These are phyloP conservation scores for Cordilura impudica DNA, from an alignment of 2,888 invertebrate genomes.

Conservation along the genomic window DNA sequence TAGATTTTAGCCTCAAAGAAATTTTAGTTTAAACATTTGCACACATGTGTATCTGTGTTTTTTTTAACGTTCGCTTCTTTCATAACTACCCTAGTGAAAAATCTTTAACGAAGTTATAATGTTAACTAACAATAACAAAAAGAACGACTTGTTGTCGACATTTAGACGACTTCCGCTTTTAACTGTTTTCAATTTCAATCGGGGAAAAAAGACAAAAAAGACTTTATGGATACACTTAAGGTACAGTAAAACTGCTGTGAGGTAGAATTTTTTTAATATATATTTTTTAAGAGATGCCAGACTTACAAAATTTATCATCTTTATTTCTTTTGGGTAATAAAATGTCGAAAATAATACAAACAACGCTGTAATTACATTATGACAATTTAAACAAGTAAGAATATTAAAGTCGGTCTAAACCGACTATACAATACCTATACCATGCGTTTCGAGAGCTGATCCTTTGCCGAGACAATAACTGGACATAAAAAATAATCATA, in stretches of 20 bases:
- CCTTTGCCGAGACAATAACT: too few relatives aligned
- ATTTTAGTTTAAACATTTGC: constrained; percentile 19
- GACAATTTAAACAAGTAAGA: too few relatives aligned
- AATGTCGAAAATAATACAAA: too few relatives aligned
- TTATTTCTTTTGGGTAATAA: too few relatives aligned
- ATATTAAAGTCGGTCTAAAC: too few relatives aligned
- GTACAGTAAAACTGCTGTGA: not conserved
- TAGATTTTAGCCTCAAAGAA: not conserved
- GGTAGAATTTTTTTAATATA: constrained; percentile 24
- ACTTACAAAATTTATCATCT: not conserved
- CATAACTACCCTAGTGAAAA: constrained; percentile 11
- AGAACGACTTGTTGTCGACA: constrained; percentile 56
- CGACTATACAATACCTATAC: too few relatives aligned
- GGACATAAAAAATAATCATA: too few relatives aligned
- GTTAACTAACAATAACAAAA: constrained; percentile 1
- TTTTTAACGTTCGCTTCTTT: not conserved
- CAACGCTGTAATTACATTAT: too few relatives aligned
- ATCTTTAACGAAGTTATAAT: constrained; percentile 41
- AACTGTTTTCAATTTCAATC: constrained; percentile 54
- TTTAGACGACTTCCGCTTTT: constrained; percentile 61
- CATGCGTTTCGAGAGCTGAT: too few relatives aligned
- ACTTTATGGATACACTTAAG: constrained; percentile 9
- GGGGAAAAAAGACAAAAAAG: not conserved
- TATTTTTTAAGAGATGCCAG: not conserved
- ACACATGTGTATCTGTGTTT: constrained; percentile 1